phyloP scores from a whole-genome alignment of 2,888 invertebrate species.

The Sceliomorpha sp. region DNA sequence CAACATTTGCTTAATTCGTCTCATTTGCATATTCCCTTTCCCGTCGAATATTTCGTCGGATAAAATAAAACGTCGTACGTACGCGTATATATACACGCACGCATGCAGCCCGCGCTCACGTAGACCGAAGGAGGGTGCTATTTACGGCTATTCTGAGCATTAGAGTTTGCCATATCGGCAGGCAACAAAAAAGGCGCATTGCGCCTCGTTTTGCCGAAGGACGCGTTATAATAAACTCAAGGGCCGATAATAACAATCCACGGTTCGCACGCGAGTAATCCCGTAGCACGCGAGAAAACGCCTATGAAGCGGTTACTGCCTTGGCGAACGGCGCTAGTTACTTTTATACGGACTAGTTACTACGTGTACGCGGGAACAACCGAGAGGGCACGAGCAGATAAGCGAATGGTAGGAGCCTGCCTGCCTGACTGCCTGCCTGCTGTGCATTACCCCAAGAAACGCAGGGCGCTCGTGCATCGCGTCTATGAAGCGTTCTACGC shows the following conservation, averaged over 20 bases:
- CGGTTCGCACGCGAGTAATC: conserved; percentile 58
- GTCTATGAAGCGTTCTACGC: conserved; percentile 3
- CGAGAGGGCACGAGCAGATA: conserved; percentile 2
- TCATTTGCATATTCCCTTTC: no score
- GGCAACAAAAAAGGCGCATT: conserved; percentile 8
- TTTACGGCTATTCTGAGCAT: conserved; percentile 4
- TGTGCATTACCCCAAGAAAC: conserved; percentile 15
- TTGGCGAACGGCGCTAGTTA: conserved; percentile 34
- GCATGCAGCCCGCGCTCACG: no score
- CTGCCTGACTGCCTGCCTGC: no score
- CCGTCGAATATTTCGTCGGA: no score
- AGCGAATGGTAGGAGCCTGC: conserved; percentile 2
- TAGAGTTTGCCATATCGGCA: not conserved
- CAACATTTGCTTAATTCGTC: no score
- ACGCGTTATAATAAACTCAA: conserved; percentile 35
- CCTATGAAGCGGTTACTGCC: conserved; percentile 44
- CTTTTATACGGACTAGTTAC: conserved; percentile 26
- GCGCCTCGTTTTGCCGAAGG: conserved; percentile 20
- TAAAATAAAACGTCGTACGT: no score
- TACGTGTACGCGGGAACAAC: conserved; percentile 4
- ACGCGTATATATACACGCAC: no score
- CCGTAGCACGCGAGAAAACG: conserved; percentile 56
- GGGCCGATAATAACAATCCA: conserved; percentile 58
- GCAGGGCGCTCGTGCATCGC: conserved; percentile 7
- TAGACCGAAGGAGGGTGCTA: no score